Evolutionary conservation across 2,113 vertebrate genomes (phyloP), one percentile per base, ranked within the genome.

Genomic region (human): DNA sequence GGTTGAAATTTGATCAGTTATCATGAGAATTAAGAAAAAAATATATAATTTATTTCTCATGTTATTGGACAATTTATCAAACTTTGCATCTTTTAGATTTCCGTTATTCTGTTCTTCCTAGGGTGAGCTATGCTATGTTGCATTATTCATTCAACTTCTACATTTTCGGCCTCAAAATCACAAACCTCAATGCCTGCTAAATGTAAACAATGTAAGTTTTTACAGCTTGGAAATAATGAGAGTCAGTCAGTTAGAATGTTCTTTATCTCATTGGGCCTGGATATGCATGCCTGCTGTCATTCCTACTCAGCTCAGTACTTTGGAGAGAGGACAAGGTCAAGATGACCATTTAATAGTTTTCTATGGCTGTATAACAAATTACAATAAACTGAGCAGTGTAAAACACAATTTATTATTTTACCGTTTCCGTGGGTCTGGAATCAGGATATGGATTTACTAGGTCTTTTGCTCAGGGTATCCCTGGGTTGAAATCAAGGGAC

Each of bases 231-330:
- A 76, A 96, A 85, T 16, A 70, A 48, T 25, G 97, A 98, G 97
- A 80, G 48, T 95, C 91, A 89, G 52, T 95, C 94, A 97, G 16
- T 40, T 94, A 88, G 97, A 95, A 45, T 95, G 96, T 90, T 16
- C 12, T 78, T 90, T 97, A 68, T 96, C 73, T 97, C 87, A 55
- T 3, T 89, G 48, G 43, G 38, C 81, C 97, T 96, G 92, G 87
- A 91, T 87, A 78, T 96, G 50, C 88, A 66, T 96, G 89, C 35
- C 90, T 97, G 61, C n/a, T 27, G 59, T 59, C 13, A 52, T 87
- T 89, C 59, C 97, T 70, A 55, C 2, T 61, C 32, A 73, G 27
- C 25, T 88, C 43, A 40, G 13, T 43, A 61, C 5, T 89, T 35
- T 78, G 25, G 32, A 59, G 22, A 80, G 22, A 88, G 57, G 20